Base-by-base conservation (phyloP, 2,113 vertebrate species). In the Numenius arquata region DNA sequence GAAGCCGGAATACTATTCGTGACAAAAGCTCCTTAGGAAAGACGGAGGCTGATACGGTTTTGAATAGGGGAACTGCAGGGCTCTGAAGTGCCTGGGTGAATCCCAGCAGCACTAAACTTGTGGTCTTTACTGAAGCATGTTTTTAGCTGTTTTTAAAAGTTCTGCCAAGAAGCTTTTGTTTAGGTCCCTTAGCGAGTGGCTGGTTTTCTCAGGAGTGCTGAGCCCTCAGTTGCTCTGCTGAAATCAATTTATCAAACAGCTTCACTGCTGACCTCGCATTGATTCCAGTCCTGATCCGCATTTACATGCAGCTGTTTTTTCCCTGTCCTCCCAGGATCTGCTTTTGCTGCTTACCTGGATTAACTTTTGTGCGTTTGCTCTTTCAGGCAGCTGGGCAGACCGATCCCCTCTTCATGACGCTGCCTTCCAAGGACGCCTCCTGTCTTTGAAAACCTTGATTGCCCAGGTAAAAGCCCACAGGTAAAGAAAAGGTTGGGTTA, bases 331-430 rank as follows among this genome's bases (percentile, higher is more conserved):
- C 38, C 12, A 22, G 68, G 47, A 53, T 34, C 41, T 77, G 34
- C 34, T 73, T 80, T 68, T 85, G 50, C 41, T 47, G 5, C 40
- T 45, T 11, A 18, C 17, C 88, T 95, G 81, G 96, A 70, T 50
- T 30, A 55, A 59, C 43, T 38, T 40, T 36, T 74, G 5, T 30
- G 70, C 26, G 7, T 92, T 53, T 76, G 89, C 94, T 96, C 30
- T 98, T 96, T 81, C 97, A 99, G 99, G 98, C 56, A 97, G 97
- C 59, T 99, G 98, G 98, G 98, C 98, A 22, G 99, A 99, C 96
- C 97, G 98, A 84, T 99, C 98, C 56, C 98, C 99, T n/a, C 98
- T 99, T 47, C 99, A 99, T 5, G 99, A 99, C 8, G 99, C 99
- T 48, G 99, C 99, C 11, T 99, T 97, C 96, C 99, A 99, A 73